phyloP scores from a whole-genome alignment of 2,797 vertebrate species.

The Sphenopsis melanotis region DNA sequence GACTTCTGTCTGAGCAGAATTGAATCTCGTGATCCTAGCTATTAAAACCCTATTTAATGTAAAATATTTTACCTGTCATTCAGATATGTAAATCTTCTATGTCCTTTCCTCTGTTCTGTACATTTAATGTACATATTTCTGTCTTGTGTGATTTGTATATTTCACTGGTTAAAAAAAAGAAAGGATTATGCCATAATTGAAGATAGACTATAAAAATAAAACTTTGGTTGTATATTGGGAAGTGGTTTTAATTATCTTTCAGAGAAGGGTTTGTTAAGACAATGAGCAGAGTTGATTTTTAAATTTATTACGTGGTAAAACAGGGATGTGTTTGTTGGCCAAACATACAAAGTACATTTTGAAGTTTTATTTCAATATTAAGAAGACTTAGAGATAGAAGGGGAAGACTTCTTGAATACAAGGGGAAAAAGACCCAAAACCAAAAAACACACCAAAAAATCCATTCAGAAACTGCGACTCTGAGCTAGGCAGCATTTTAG shows the following conservation, averaged over 20 bases:
- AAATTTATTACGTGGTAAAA: constrained; percentile 53
- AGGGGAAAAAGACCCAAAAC: not conserved
- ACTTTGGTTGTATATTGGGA: constrained; percentile 79
- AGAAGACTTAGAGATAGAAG: constrained; percentile 19
- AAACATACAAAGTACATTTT: constrained; percentile 33
- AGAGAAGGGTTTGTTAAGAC: constrained; percentile 58
- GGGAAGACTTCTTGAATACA: not conserved
- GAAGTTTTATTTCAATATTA: constrained; percentile 39
- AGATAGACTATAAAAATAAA: constrained; percentile 84
- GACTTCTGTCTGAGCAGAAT: constrained; percentile 72
- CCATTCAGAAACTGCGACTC: not conserved
- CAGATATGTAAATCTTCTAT: constrained; percentile 82
- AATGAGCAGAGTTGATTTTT: constrained; percentile 50
- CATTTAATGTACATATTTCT: constrained; percentile 85
- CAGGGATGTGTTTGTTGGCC: constrained; percentile 31
- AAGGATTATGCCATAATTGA: constrained; percentile 77
- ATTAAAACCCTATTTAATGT: constrained; percentile 84
- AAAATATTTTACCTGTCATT: constrained; percentile 80
- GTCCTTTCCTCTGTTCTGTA: constrained; percentile 77
- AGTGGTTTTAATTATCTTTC: constrained; percentile 77
- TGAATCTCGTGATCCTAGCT: constrained; percentile 74
- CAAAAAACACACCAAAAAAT: not conserved
- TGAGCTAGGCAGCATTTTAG: not conserved
- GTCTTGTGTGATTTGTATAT: constrained; percentile 82
- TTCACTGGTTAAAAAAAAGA: constrained; percentile 74